phyloP scores from a whole-genome alignment of 2,797 vertebrate genomes.

The Margarornis squamiger region DNA sequence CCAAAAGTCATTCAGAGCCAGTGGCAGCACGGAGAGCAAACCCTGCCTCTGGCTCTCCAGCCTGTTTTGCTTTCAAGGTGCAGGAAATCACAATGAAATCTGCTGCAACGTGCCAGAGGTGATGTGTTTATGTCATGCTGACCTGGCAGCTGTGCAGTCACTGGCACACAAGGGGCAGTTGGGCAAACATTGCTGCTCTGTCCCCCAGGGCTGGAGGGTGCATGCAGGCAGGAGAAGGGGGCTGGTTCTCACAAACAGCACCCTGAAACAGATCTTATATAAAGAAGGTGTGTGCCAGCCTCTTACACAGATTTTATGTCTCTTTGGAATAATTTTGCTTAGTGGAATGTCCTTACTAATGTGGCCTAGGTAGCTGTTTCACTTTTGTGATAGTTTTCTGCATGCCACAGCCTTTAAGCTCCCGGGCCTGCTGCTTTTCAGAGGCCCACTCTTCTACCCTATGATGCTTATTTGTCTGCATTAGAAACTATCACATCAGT shows the following conservation, averaged over 20 bases:
- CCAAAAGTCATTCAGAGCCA: not conserved
- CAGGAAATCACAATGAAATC: not conserved
- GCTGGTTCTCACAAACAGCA: not conserved
- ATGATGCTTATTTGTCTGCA: not conserved
- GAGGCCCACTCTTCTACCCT: not conserved
- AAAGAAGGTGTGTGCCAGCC: not conserved
- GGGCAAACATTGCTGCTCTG: fast-evolving
- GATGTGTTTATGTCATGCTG: not conserved
- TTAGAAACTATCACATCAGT: not conserved
- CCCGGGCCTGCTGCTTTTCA: not conserved
- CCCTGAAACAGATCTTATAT: not conserved
- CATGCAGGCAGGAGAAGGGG: not conserved
- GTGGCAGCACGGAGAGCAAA: not conserved
- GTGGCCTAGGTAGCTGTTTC: not conserved
- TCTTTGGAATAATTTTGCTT: not conserved
- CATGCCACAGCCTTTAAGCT: not conserved
- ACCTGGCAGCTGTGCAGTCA: fast-evolving
- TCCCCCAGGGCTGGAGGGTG: not conserved
- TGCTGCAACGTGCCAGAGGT: not conserved
- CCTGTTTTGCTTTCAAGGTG: not conserved
- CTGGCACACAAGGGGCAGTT: not conserved
- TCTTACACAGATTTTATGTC: not conserved
- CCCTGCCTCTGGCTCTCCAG: not conserved
- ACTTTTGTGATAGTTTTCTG: not conserved
- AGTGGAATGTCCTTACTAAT: not conserved